Base-by-base conservation (phyloP, 2,797 vertebrate genomes). In the Spondyliosoma cantharus region DNA sequence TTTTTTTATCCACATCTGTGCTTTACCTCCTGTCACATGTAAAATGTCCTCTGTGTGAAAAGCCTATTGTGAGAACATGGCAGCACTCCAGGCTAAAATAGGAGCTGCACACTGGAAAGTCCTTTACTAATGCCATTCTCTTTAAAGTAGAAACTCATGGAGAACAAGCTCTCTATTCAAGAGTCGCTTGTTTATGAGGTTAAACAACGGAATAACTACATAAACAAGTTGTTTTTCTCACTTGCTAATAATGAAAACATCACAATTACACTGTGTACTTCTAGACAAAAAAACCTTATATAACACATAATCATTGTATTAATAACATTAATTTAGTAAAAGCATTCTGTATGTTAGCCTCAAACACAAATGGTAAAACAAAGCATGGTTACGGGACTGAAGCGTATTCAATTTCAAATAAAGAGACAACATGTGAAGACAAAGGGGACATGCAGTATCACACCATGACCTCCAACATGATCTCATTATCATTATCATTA, bases 401-500 rank as follows among this genome's bases (percentile, higher is more conserved):
- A 82, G 64, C 69, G 2, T 20, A 24, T 3, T 58, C 11, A 46
- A 32, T 65, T 78, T 45, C 24, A 59, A 71, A 80, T 62, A 75
- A 85, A 79, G 76, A 87, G 61, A 83, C 86, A 83, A 14, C 84
- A 81, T 80, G 82, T 78, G 14, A 66, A 81, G 63, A 76, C 12
- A 43, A 27, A 14, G 17, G 1, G 7, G 45, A 77, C 43, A 49
- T n/a, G 48, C 37, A 57, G 49, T 19, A 3, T 46, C 8, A 24
- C 42, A 69, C 5, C 11, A 20, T 24, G 22, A 37, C 24, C 27
- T 70, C 22, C 20, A 71, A 61, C 16, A 9, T 48, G 22, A 45
- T 7, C 22, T 27, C 2, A 11, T 9, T 17, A 24, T 37, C 37
- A 37, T 61, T 49, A 57, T 7, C 7, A 2, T 48, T 59, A 37